Evolutionary conservation across 2,113 vertebrate genomes (phyloP).

Genomic region (Diphyllodes magnificus): DNA sequence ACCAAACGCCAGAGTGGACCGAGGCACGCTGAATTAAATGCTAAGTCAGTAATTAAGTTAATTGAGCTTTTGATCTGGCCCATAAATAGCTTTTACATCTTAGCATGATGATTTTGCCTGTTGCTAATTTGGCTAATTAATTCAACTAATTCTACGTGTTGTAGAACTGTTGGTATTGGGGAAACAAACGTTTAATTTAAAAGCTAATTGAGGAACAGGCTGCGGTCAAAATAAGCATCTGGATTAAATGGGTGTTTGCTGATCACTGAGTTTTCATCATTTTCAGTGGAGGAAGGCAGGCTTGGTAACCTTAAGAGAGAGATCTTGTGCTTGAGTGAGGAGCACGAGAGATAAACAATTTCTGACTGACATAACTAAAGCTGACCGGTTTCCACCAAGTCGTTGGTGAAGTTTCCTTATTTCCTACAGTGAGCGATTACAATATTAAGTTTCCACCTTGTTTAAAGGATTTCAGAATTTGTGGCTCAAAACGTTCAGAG

Average conservation of each 20-base stretch:
- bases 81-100: neutral
- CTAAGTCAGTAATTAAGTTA: neutral
- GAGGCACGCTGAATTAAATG: neutral
- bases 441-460: neutral
- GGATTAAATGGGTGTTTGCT: neutral
- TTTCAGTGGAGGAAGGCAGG: neutral
- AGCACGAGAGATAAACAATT: neutral
- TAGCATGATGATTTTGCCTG: neutral
- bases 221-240: neutral
- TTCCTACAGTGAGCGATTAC: neutral
- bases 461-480: neutral
- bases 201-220: constrained; percentile 10
- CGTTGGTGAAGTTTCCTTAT: neutral
- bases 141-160: neutral
- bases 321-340: rapidly evolving
- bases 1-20: rapidly evolving
- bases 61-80: neutral
- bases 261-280: neutral
- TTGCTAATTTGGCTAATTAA: constrained; percentile 35
- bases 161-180: neutral
- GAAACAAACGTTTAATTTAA: constrained; percentile 11
- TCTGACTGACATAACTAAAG: neutral
- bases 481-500: neutral
- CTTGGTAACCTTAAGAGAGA: neutral
- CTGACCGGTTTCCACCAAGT: neutral